phyloP scores from a whole-genome alignment of 1,140 invertebrate genomes.

The Harpegnathos saltator region DNA sequence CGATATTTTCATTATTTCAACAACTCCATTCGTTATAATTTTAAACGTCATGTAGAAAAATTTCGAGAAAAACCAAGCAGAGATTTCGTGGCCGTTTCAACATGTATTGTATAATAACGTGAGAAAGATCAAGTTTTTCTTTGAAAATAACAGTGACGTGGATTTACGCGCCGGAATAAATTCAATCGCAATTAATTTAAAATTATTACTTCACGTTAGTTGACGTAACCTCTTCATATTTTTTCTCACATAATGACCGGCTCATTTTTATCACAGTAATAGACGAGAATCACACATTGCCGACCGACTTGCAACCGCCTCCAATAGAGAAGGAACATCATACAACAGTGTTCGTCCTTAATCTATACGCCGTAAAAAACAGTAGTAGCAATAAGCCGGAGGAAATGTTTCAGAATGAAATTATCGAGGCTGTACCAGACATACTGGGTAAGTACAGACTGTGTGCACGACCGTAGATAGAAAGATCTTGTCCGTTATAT shows the following conservation, averaged over 20 bases:
- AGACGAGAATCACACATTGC: constrained; percentile 68
- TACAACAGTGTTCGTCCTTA: constrained; percentile 80
- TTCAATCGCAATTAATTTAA: constrained; percentile 17
- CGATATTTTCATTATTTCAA: too few species aligned
- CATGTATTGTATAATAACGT: neutral
- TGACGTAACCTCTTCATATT: neutral
- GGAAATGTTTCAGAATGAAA: constrained; percentile 69
- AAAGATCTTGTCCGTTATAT: neutral
- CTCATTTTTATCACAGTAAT: constrained; percentile 8
- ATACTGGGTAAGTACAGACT: constrained; percentile 64
- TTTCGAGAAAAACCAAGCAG: neutral
- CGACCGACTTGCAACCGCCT: constrained; percentile 79
- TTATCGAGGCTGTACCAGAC: constrained; percentile 55
- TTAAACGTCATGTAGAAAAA: neutral
- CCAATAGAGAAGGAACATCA: constrained; percentile 56
- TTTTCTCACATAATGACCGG: constrained; percentile 14
- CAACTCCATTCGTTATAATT: too few species aligned
- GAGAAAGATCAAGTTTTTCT: neutral
- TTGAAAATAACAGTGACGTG: constrained; percentile 40
- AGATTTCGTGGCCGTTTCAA: neutral
- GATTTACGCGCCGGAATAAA: neutral
- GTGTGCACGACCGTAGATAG: neutral
- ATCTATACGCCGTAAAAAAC: constrained; percentile 82
- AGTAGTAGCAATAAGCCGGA: constrained; percentile 68
- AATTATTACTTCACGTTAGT: constrained; percentile 6